phyloP scores from a whole-genome alignment of 1,140 invertebrate species.

The Saxidomus purpurata region DNA sequence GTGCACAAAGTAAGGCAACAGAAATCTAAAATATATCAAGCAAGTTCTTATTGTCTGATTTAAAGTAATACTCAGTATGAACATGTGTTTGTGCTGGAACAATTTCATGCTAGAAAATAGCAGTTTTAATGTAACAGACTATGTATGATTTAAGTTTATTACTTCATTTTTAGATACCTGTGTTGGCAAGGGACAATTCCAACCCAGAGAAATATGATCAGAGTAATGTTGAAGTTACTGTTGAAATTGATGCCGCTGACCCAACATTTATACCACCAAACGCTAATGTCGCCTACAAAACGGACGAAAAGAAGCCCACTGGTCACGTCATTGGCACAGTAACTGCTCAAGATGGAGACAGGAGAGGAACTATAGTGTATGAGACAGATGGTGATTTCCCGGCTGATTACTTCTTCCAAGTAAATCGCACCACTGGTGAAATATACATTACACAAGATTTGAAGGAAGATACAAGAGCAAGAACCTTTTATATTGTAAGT shows the following conservation, averaged over 20 bases:
- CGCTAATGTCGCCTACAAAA: not conserved
- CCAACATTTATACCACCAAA: conserved; percentile 15
- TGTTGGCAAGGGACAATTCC: conserved; percentile 28
- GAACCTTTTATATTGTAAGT: conserved; percentile 46
- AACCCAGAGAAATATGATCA: conserved; percentile 17
- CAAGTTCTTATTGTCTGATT: too few species aligned
- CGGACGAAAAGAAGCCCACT: not conserved
- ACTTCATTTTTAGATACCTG: conserved; percentile 43
- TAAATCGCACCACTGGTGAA: conserved; percentile 42
- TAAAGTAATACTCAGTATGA: too few species aligned
- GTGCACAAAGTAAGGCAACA: too few species aligned
- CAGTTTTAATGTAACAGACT: too few species aligned
- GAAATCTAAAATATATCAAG: too few species aligned
- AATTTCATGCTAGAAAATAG: too few species aligned
- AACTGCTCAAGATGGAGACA: conserved; percentile 38
- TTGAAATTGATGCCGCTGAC: conserved; percentile 21
- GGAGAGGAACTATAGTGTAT: conserved; percentile 51
- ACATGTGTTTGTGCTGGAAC: too few species aligned
- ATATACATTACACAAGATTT: conserved; percentile 35
- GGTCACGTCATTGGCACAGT: conserved; percentile 14
- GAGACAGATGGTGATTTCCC: conserved; percentile 21
- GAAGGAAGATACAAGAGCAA: conserved; percentile 18
- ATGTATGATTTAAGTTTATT: too few species aligned
- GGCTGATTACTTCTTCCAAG: conserved; percentile 38
- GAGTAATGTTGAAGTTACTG: not conserved